Evolutionary conservation across 1,140 invertebrate species (phyloP), one percentile per base, ranked within the genome.

Genomic region (Pseudomyrmex cubaensis): DNA sequence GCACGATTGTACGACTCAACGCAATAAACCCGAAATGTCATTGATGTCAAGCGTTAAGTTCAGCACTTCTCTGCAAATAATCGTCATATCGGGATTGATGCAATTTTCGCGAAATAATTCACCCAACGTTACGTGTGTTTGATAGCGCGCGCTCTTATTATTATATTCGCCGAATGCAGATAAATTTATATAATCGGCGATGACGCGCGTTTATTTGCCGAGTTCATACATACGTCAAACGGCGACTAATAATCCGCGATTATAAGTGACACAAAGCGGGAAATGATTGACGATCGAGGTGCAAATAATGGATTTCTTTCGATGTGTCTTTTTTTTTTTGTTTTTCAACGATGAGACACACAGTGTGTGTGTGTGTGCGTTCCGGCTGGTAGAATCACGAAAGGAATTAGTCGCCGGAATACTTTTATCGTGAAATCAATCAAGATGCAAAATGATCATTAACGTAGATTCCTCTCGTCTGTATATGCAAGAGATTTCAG

Each of bases 251-350:
- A 75, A 82, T 62, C 13, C 9, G 10, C 13, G 17, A 75, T 73
- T 82, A 46, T 15, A 8, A 46, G 8, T 54, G 22, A 9, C 54
- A 20, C 13, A 62, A 82, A 74, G 48, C 13, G 15, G 17, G 12
- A 78, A 80, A 80, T 72, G 54, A 77, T 77, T 67, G 15, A 80
- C 61, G 76, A 59, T 69, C 44, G 20, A 80, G 25, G 20, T 48
- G 8, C 44, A 59, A 61, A 59, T 69, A 57, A 78, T 59, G 35
- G 15, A 25, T 57, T n/a, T n/a, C 50, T 57, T 12, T 77, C 0
- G 20, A 66, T 52, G 35, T 35, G 35, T 35, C 7, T 35, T 35
- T 35, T 8, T 22, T 9, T 61, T 12, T 22, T 56, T 25, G 0
- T 25, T 25, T 25, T 25, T 25, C 35, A 35, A 35, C 35, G 35